Evolutionary conservation across 2,797 vertebrate species (phyloP), one percentile per base, ranked within the genome.

Genomic region (Gouania willdenowi): DNA sequence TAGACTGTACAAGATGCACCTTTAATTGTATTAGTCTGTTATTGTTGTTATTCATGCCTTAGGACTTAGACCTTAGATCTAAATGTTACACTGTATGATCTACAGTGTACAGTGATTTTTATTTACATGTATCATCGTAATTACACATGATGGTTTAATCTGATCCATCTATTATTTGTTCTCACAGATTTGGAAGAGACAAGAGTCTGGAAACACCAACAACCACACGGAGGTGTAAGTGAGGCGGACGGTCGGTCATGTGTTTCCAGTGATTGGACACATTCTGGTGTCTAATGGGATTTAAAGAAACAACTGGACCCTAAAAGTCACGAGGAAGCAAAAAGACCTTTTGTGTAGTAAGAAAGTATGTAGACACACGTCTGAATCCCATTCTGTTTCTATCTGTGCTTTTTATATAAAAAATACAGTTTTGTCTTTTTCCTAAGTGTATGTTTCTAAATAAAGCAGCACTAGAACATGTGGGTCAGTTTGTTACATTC

Each of bases 171-270:
- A 19, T 4, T 22, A n/a, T 21, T 9, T 6, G 1, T 8, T 25
- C 47, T 30, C 9, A 52, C 22, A 1, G 95, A 97, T 98, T 65
- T 98, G 95, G 95, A 98, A 95, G 71, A 89, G 95, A 55, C 88
- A 93, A 0, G 92, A 91, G 15, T 79, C 70, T 14, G 87, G 88
- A 31, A 71, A 73, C 41, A 64, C 55, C 63, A 88, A 87, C 13
- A 92, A 88, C 75, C 92, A 94, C 50, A 91, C 85, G 1, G 93
- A 89, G 0, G 90, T 88, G 1, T 97, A 82, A 90, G 39, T 15
- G 28, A 43, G 9, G 1, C 24, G 23, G 27, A 11, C n/a, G n/a
- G n/a, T n/a, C n/a, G n/a, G n/a, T n/a, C n/a, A n/a, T n/a, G n/a
- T n/a, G n/a, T n/a, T n/a, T n/a, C n/a, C n/a, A n/a, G n/a, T n/a